Base-by-base conservation (phyloP, 2,888 invertebrate species). In the Pachydiplax longipennis region DNA sequence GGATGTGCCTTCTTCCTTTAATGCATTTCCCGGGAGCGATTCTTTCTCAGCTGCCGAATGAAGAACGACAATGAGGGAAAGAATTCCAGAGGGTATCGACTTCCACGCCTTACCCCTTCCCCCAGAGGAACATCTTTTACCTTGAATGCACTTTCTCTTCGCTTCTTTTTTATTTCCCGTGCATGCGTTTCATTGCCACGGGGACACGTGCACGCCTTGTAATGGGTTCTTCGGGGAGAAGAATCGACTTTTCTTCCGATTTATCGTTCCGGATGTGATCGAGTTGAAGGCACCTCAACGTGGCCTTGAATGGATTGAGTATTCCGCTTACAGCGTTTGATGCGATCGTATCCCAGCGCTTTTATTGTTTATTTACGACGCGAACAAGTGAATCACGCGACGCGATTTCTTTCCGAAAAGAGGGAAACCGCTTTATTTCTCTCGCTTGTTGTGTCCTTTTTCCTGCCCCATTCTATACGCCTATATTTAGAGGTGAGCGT, bases 181-280 rank as follows among this genome's bases (percentile, higher is more conserved):
- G 61, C 87, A 87, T 87, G 61, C 87, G 61, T 87, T 87, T 87
- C 87, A 61, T 87, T 87, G 61, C 87, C 87, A 58, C 37, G 61
- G 61, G n/a, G 87, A 87, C 87, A 87, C 87, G 87, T 87, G 87
- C 18, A 87, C 37, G 87, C 37, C 18, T 53, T 40, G 82, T 48
- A 83, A 25, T 48, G 82, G 82, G n/a, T 37, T 5, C 44, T 44
- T 10, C 44, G 44, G 53, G 25, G 48, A 82, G 53, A 82, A 48
- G 80, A 35, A 31, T 18, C 18, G 81, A 31, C n/a, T n/a, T 44
- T 48, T 48, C 81, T 31, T n/a, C 48, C 44, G 44, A 44, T 44
- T 44, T 44, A 44, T 44, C 12, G 13, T 25, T 48, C n/a, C 13
- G 44, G 81, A n/a, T 48, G 48, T 25, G 22, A 53, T 53, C 53